Evolutionary conservation across 2,113 vertebrate species (phyloP).

Genomic region (Sturnira hondurensis): DNA sequence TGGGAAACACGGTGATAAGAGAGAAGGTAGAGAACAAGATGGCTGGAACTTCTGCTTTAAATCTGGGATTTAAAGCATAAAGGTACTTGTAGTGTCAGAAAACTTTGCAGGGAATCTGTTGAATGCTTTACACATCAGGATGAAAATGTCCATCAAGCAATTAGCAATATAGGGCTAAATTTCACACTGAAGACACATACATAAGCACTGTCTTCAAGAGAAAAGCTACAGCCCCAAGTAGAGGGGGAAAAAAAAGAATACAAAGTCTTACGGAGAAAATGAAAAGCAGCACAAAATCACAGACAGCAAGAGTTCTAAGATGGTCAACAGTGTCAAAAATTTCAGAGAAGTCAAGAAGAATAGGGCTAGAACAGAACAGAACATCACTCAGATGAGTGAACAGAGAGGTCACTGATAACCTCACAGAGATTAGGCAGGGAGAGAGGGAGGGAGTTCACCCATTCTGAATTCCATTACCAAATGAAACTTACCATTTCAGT

Average conservation of each 20-base stretch:
- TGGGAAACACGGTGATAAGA: neutral
- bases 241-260: neutral
- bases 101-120: neutral
- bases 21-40: neutral
- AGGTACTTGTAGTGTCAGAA: neutral
- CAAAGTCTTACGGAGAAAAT: neutral
- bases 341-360: neutral
- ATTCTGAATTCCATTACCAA: neutral
- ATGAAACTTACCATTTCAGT: neutral
- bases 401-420: neutral
- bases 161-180: neutral
- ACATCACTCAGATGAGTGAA: neutral
- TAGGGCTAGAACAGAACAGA: neutral
- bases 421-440: neutral
- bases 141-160: neutral
- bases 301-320: neutral
- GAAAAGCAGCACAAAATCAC: neutral
- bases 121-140: neutral
- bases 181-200: neutral
- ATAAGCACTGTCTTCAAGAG: neutral
- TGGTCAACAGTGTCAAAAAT: neutral
- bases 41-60: neutral
- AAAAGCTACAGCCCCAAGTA: neutral
- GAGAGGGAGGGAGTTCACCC: neutral
- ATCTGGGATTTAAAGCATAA: neutral